Evolutionary conservation across 2,888 invertebrate species (phyloP).

Genomic region (Lypha dubia): DNA sequence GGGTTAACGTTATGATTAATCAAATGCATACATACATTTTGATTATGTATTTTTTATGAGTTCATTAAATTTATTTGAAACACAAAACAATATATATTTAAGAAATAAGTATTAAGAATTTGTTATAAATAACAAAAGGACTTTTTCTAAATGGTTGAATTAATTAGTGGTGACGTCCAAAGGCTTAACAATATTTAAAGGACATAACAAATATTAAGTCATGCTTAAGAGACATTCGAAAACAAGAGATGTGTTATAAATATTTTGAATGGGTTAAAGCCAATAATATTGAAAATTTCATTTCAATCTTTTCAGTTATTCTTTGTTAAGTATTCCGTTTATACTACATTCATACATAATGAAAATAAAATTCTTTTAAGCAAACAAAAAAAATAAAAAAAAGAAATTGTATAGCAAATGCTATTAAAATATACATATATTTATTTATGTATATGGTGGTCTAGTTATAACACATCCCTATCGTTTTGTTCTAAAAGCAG

Average conservation of each 20-base stretch:
- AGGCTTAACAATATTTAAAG: neutral
- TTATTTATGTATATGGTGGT: neutral
- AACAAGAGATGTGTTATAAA: conserved; percentile 38
- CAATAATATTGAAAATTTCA: neutral
- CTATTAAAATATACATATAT: neutral
- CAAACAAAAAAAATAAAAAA: too few species aligned
- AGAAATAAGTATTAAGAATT: neutral
- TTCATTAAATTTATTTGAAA: conserved; percentile 29
- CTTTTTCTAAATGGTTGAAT: neutral
- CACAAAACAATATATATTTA: conserved; percentile 20
- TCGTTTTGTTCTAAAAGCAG: neutral
- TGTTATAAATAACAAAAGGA: conserved; percentile 11
- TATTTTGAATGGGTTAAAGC: neutral
- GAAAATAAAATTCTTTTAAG: too few species aligned
- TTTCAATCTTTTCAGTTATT: neutral
- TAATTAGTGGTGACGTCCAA: conserved; percentile 31
- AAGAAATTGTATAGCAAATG: too few species aligned
- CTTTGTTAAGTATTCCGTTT: neutral
- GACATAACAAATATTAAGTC: conserved; percentile 20
- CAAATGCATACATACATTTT: conserved; percentile 45
- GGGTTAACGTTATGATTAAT: conserved; percentile 78
- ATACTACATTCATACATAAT: too few species aligned
- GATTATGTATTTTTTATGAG: conserved; percentile 27
- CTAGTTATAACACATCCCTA: conserved; percentile 35
- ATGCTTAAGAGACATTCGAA: conserved; percentile 28